Conservation (phyloP, 2,888 invertebrate genomes). For the Perdita meconis region DNA sequence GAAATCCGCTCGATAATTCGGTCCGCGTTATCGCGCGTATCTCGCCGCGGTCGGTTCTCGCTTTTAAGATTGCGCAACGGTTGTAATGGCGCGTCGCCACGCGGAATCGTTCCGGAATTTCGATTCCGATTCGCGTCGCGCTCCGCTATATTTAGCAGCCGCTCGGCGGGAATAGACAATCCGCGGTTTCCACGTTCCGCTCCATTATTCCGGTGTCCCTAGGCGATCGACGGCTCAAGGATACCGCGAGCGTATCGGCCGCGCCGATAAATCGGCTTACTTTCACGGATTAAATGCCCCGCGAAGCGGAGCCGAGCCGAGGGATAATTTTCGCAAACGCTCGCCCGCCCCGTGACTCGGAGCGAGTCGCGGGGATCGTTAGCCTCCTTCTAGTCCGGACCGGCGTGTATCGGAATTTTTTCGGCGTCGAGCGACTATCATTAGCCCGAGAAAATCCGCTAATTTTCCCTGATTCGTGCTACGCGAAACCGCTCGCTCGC, state of each 20-base stretch:
- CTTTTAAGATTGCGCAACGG: constrained; percentile 26
- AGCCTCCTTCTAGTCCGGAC: neutral
- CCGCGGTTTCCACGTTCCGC: constrained; percentile 34
- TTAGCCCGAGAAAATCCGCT: constrained; percentile 30
- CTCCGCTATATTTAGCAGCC: constrained; percentile 32
- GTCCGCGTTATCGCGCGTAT: neutral
- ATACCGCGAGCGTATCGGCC: constrained; percentile 8
- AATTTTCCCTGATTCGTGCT: constrained; percentile 24
- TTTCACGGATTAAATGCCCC: constrained; percentile 44
- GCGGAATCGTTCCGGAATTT: constrained; percentile 43
- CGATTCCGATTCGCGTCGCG: constrained; percentile 6
- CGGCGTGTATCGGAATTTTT: neutral
- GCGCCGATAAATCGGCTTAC: constrained; percentile 24
- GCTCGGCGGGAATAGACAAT: constrained; percentile 27
- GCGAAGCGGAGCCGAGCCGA: no score
- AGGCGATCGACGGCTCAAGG: constrained; percentile 24
- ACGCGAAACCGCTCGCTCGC: neutral
- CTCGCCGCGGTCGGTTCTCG: neutral
- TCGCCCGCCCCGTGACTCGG: neutral
- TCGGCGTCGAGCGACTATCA: neutral
- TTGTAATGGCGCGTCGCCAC: neutral
- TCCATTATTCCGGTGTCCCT: constrained; percentile 36
- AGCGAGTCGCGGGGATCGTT: neutral
- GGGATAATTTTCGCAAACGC: constrained; percentile 1
- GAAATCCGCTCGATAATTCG: constrained; percentile 26